A percentile compares a stretch with the other conserved stretches of the same genome.
These are phyloP conservation scores for Eutrigla gurnardus DNA, from an alignment of 2,797 vertebrate species.

Conservation along the genomic window DNA sequence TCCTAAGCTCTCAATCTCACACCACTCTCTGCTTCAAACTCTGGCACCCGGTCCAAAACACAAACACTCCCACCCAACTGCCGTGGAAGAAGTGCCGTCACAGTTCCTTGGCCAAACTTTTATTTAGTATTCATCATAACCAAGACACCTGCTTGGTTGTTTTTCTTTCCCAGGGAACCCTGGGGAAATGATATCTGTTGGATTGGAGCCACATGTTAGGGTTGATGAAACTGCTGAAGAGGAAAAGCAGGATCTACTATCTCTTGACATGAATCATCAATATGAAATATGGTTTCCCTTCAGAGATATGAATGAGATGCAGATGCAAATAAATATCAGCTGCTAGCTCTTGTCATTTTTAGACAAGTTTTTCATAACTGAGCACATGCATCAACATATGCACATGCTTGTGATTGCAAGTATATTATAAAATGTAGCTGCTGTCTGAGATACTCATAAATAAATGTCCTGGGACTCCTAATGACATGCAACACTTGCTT, in stretches of 20 bases:
- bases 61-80: conserved; percentile 54
- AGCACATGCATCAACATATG: conserved; percentile 39
- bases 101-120: conserved; percentile 63
- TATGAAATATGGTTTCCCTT: conserved; percentile 64
- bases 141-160: conserved; percentile 70
- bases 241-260: conserved; percentile 65
- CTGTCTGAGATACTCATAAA: conserved; percentile 36
- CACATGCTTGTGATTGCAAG: conserved; percentile 45
- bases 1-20: conserved; percentile 68
- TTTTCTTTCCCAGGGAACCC: conserved; percentile 63
- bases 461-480: conserved; percentile 45
- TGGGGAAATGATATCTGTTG: conserved; percentile 72
- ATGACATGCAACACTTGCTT: conserved; percentile 76
- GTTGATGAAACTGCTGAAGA: conserved; percentile 72
- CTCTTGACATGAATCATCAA: conserved; percentile 69
- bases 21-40: conserved; percentile 36
- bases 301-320: conserved; percentile 47
- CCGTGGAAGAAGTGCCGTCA: conserved; percentile 47
- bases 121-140: conserved; percentile 77
- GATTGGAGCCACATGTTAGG: conserved; percentile 60
- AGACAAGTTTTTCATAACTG: conserved; percentile 55
- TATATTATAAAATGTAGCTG: conserved; percentile 26
- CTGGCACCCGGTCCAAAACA: conserved; percentile 50
- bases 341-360: conserved; percentile 50
- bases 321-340: conserved; percentile 65